Conservation (phyloP, 2,113 vertebrate species). For the Bos indicus region DNA sequence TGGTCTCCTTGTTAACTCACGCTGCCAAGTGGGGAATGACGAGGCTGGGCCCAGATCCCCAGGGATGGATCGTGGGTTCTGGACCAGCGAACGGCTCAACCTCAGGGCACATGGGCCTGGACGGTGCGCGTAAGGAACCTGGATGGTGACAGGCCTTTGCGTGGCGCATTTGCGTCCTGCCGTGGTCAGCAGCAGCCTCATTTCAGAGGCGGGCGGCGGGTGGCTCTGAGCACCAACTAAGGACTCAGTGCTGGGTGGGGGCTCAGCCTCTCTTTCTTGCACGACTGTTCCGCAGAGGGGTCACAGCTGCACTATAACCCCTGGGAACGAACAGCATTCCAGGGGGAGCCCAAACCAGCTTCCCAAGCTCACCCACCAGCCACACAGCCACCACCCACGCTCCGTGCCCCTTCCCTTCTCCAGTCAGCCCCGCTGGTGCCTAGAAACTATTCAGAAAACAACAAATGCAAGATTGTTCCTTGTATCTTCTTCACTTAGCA, state of each 20-base stretch:
- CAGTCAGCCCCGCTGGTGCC: accelerated
- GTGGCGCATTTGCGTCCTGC: accelerated
- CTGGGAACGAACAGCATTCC: background rate
- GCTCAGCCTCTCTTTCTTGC: background rate
- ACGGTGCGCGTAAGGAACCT: accelerated
- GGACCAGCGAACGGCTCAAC: accelerated
- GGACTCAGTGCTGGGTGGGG: background rate
- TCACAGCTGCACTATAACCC: accelerated
- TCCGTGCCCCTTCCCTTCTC: accelerated
- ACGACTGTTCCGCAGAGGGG: accelerated
- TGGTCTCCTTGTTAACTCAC: background rate
- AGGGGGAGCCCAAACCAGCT: background rate
- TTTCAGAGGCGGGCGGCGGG: background rate
- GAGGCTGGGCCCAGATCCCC: background rate
- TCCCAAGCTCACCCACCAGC: background rate
- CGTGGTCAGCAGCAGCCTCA: accelerated
- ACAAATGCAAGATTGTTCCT: accelerated
- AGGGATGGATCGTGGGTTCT: accelerated
- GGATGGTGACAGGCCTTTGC: accelerated
- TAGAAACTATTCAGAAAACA: background rate
- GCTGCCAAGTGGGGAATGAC: background rate
- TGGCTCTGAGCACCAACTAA: accelerated
- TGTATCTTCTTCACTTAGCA: background rate
- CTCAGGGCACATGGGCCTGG: background rate
- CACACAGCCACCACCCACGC: background rate